phyloP scores from a whole-genome alignment of 2,888 invertebrate species.

The Ochropleura plecta region DNA sequence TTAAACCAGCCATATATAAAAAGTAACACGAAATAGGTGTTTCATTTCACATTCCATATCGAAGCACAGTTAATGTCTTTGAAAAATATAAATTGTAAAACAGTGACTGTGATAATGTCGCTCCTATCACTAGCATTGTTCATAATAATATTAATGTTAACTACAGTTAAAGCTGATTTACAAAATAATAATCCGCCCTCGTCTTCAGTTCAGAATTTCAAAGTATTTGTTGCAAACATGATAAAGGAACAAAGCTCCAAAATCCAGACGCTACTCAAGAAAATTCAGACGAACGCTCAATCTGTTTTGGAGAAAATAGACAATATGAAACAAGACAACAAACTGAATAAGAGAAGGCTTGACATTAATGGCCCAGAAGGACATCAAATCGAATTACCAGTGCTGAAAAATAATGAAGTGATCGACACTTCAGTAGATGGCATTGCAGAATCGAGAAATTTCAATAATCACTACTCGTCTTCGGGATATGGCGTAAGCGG shows the following conservation, averaged over 20 bases:
- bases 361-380: constrained; percentile 59
- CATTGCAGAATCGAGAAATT: constrained; percentile 76
- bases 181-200: constrained; percentile 69
- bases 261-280: constrained; percentile 81
- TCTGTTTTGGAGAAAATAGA: constrained; percentile 81
- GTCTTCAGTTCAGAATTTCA: constrained; percentile 78
- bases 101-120: constrained; percentile 80
- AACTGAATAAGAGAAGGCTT: constrained; percentile 57
- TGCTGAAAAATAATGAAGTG: constrained; percentile 68
- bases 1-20: constrained; percentile 76
- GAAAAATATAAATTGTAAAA: constrained; percentile 66
- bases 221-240: constrained; percentile 80
- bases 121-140: constrained; percentile 78
- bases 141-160: constrained; percentile 75
- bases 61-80: constrained; percentile 80
- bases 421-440: constrained; percentile 60
- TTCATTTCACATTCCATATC: constrained; percentile 68
- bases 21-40: constrained; percentile 51
- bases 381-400: constrained; percentile 81
- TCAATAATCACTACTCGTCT: constrained; percentile 77
- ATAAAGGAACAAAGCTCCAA: constrained; percentile 85
- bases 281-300: constrained; percentile 84
- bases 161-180: constrained; percentile 76
- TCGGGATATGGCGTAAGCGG: constrained; percentile 82
- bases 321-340: constrained; percentile 74